Evolutionary conservation across 2,113 vertebrate species (phyloP).

Genomic region (Pogonocichla stellata): DNA sequence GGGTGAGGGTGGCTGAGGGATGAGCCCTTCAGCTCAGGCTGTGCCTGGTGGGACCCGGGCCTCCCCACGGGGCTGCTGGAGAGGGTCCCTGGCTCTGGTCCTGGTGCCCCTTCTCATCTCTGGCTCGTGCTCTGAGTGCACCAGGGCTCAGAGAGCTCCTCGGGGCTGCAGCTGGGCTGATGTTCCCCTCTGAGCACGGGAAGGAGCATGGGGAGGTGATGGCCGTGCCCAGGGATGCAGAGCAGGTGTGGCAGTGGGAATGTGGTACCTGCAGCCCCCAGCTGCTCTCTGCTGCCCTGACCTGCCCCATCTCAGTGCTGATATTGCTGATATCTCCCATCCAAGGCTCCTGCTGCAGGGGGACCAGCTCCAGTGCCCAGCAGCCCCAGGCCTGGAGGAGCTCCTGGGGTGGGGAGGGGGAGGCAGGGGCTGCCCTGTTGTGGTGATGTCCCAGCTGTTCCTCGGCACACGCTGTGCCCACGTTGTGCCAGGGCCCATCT

Average conservation of each 20-base stretch:
- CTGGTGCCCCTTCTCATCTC: not conserved
- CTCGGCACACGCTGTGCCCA: accelerated
- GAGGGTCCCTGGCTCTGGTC: not conserved
- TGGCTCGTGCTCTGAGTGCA: not conserved
- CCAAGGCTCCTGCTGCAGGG: not conserved
- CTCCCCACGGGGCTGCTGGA: not conserved
- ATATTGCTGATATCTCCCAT: not conserved
- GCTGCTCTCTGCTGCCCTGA: accelerated
- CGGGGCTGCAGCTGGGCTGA: accelerated
- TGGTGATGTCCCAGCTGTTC: accelerated
- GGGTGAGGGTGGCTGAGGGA: not conserved
- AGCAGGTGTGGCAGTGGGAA: accelerated
- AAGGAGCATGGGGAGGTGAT: not conserved
- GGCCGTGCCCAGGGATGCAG: accelerated
- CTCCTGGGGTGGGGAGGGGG: accelerated
- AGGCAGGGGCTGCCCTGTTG: not conserved
- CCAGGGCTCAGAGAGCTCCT: not conserved
- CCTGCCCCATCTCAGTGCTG: accelerated
- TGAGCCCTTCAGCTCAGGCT: accelerated
- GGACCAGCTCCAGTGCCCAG: not conserved
- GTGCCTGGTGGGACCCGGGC: accelerated
- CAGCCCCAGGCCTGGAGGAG: not conserved
- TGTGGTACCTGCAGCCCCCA: accelerated
- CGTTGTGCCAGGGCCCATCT: accelerated
- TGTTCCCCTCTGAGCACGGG: too few relatives aligned